Evolutionary conservation across 2,888 invertebrate species (phyloP), one percentile per base, ranked within the genome.

Genomic region (Ligdia adustata): DNA sequence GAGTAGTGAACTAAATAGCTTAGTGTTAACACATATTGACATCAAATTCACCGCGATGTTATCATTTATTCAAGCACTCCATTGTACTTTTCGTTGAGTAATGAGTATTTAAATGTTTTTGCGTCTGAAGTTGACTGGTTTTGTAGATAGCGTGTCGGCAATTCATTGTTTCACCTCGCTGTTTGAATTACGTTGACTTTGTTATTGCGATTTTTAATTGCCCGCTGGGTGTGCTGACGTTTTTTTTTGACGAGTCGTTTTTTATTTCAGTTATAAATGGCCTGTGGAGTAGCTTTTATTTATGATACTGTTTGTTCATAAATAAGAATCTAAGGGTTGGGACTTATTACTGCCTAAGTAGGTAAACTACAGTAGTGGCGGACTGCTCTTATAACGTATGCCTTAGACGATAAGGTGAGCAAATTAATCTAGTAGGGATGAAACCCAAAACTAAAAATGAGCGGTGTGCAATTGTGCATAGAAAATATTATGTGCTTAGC

Each of bases 21-120:
- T 89, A 89, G 88, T 88, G 89, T 90, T 90, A 90, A 90, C 90
- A 89, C 89, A 90, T 90, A 90, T 90, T 90, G 90, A 90, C 90
- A 89, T 89, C 85, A 88, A 90, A 88, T 90, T 90, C 83, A 83
- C 88, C 87, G 82, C 88, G 84, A 88, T 87, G 82, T 77, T 90
- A 89, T 90, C 89, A 88, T 86, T 89, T 86, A 89, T 90, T 89
- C 87, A 88, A 82, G 84, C 83, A 76, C 79, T 87, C 78, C 75
- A 81, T 81, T 82, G 80, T 79, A 75, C 76, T 82, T 81, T 84
- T 79, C 67, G 75, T 75, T 43, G 37, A 39, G 27, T 41, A 52
- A 44, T 33, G 41, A 50, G 37, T 74, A 69, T 65, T 60, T 72
- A 71, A 72, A 68, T 70, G 71, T 74, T 71, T 52, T 64, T 69